phyloP scores from a whole-genome alignment of 2,113 vertebrate species.

The Bos taurus region ARS-UCD2.0 NC_037342.1:2304001-2304500 shows the following conservation, averaged over 20 bases:
- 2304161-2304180: background rate
- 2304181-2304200: background rate
- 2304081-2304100: background rate
- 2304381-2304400: background rate
- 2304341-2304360: background rate
- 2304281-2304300: background rate
- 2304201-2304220: too few species aligned
- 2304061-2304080: accelerated
- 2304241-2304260: background rate
- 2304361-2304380: background rate
- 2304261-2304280: background rate
- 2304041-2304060: background rate
- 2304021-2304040: background rate
- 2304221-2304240: background rate
- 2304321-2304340: background rate
- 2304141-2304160: background rate
- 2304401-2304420: background rate
- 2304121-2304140: background rate
- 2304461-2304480: background rate
- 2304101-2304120: background rate
- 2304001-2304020: background rate
- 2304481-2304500: background rate
- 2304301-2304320: background rate
- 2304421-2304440: background rate
- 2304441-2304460: background rate